These are phyloP conservation scores for Podarcis lilfordi DNA, from an alignment of 2,797 vertebrate species.

Conservation along the genomic window DNA sequence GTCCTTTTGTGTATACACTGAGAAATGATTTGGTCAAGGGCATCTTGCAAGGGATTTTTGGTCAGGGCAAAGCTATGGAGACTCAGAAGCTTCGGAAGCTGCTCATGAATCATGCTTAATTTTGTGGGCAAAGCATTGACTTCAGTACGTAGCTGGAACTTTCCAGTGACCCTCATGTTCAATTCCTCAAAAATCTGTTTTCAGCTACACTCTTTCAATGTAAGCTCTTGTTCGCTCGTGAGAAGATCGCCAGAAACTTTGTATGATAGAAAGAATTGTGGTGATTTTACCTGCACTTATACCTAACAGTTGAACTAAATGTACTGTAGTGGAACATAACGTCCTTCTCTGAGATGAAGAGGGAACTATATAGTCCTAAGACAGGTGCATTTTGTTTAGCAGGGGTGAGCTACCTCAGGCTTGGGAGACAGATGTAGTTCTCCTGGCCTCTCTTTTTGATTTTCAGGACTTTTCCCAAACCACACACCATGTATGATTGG, in stretches of 20 bases:
- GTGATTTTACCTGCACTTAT: too few species aligned
- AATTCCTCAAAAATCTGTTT: neutral
- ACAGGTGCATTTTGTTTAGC: too few species aligned
- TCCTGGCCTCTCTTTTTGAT: too few species aligned
- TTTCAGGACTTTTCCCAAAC: too few species aligned
- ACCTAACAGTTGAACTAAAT: too few species aligned
- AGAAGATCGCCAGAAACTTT: neutral
- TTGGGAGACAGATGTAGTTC: too few species aligned
- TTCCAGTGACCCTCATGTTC: neutral
- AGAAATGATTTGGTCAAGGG: conserved; percentile 18
- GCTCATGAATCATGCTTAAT: neutral
- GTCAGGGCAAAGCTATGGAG: neutral
- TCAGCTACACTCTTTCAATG: neutral
- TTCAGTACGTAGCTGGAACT: neutral
- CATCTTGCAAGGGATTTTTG: neutral
- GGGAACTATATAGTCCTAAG: too few species aligned
- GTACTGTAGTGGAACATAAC: too few species aligned
- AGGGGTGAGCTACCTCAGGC: too few species aligned
- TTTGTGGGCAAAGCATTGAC: neutral
- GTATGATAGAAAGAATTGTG: too few species aligned
- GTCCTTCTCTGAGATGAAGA: too few species aligned
- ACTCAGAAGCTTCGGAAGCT: neutral
- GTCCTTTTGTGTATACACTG: conserved; percentile 11
- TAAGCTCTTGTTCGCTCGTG: neutral
- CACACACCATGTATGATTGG: too few species aligned